Base-by-base conservation (phyloP, 2,888 invertebrate species). In the Leptinotarsa tumamoca region DNA sequence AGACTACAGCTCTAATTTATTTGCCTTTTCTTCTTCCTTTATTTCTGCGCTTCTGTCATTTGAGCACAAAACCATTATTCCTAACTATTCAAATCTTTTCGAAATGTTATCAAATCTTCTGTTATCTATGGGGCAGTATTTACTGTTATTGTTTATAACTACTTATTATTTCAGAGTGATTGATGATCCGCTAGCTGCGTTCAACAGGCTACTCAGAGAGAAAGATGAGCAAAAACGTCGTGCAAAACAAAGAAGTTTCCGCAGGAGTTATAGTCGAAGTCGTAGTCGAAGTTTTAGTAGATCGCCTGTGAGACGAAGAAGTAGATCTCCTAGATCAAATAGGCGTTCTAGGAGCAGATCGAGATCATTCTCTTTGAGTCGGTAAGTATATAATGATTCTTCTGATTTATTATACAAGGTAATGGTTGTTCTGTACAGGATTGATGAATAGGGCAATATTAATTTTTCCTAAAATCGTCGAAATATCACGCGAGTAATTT, bases 161-260 rank as follows among this genome's bases (percentile, higher is more conserved):
- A 43, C 18, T 15, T 50, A 51, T 69, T 72, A 74, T 88, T 88
- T 78, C 87, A 94, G 95, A 82, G 91, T 93, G 76, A 94, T 94
- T 81, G 95, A 95, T 85, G 96, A 96, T 89, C 95, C 96, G 4
- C 88, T 96, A 83, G 95, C 95, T 87, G 95, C 95, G 71, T 96
- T 96, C 87, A 94, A 96, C 87, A 91, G 95, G 80, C 94, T 96
- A 90, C 91, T 96, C 84, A 91, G 95, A 80, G 96, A 96, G 88
- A 96, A 96, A 87, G 95, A 95, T 88, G 93, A 93, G 88, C 90
- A 92, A 66, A 93, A 93, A 79, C 90, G 92, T 82, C 90, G 93
- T 72, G 87, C 86, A 3, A 90, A 92, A 73, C 91, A 92, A 82
- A 90, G 91, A 75, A 91, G 92, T 84, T 92, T 93, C 72, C 90